Conservation (phyloP, 1,140 invertebrate genomes). For the Bombus breviceps region DNA sequence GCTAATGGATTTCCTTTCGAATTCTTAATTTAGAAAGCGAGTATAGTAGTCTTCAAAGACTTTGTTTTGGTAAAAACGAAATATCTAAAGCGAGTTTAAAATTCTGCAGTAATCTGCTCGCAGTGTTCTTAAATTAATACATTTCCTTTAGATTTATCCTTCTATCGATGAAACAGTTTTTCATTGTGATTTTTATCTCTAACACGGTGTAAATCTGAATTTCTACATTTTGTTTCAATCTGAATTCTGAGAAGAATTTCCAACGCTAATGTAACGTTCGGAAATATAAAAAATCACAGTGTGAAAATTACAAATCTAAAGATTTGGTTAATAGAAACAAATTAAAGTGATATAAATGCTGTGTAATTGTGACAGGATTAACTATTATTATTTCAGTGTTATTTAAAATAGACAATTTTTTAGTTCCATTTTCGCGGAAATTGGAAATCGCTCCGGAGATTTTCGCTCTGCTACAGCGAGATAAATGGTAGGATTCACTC, state of each 20-base stretch:
- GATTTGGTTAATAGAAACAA: too few relatives aligned
- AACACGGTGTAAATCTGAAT: background rate
- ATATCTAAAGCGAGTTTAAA: background rate
- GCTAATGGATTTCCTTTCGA: constrained; percentile 4
- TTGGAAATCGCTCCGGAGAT: too few relatives aligned
- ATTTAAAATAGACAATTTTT: too few relatives aligned
- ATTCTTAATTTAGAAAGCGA: background rate
- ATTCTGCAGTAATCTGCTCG: background rate
- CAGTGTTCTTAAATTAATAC: background rate
- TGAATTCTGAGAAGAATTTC: background rate
- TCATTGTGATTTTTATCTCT: background rate
- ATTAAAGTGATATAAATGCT: too few relatives aligned
- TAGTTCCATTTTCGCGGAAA: too few relatives aligned
- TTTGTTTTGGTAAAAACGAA: background rate
- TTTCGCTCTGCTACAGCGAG: too few relatives aligned
- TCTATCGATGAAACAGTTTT: background rate
- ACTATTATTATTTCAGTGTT: too few relatives aligned
- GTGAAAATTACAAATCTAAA: too few relatives aligned
- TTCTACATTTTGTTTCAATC: background rate
- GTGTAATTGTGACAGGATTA: too few relatives aligned
- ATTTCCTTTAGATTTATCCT: background rate
- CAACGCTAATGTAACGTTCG: too few relatives aligned
- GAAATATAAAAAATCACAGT: too few relatives aligned
- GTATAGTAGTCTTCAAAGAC: background rate
- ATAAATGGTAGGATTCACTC: background rate